Percentiles rank a stretch among this genome's conserved stretches.
Evolutionary conservation across 2,888 invertebrate genomes (phyloP).

Genomic region (Chymomyza fuscimana): DNA sequence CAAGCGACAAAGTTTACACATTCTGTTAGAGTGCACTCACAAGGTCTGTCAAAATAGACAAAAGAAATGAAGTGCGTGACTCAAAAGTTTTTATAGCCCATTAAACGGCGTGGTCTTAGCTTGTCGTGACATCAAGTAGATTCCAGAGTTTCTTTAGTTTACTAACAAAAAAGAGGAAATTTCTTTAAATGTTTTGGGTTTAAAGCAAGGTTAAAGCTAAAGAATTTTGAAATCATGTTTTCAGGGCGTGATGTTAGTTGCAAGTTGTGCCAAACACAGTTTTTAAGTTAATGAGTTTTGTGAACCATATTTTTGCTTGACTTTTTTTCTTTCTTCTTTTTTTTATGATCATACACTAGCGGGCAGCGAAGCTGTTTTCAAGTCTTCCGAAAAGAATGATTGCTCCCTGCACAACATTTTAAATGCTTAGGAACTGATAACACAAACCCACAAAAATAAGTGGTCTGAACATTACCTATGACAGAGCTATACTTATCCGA

Average conservation of each 20-base stretch:
- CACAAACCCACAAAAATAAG: no score
- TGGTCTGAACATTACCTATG: no score
- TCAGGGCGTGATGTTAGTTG: background rate
- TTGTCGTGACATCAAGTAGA: background rate
- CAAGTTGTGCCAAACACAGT: background rate
- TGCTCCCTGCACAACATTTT: no score
- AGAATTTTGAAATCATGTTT: background rate
- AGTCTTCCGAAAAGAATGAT: no score
- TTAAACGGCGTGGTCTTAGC: background rate
- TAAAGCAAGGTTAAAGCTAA: background rate
- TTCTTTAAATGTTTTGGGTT: background rate
- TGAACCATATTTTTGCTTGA: background rate
- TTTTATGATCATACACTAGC: no score
- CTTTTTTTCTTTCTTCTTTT: background rate
- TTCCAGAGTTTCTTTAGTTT: background rate
- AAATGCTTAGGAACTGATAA: no score
- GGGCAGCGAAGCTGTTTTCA: no score
- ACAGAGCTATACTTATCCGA: no score
- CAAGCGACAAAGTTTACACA: slow-evolving; percentile 54
- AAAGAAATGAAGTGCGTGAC: slow-evolving; percentile 57
- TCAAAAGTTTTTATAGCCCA: slow-evolving; percentile 1
- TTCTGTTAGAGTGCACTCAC: slow-evolving; percentile 36
- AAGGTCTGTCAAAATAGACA: background rate
- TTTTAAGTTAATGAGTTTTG: background rate
- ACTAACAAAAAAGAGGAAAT: background rate